Conservation (phyloP, 2,888 invertebrate genomes). For the Macrophya alboannulata region DNA sequence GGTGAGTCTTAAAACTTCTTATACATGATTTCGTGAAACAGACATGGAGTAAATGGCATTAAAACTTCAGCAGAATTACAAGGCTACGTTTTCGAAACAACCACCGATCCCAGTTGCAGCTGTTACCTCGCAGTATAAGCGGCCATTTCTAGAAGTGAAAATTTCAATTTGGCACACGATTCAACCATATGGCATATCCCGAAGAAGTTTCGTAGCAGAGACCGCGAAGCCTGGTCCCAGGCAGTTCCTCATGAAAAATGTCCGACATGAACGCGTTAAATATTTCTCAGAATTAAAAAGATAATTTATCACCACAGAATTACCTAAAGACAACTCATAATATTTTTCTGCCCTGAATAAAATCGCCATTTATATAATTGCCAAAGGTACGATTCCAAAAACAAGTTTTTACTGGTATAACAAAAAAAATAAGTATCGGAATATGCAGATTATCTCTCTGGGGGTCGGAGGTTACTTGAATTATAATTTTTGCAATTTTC, state of each 20-base stretch:
- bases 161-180: conserved; percentile 52
- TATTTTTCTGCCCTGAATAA: conserved; percentile 14
- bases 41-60: conserved; percentile 20
- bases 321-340: background rate
- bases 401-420: background rate
- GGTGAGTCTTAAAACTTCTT: conserved; percentile 2
- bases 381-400: background rate
- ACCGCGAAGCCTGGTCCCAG: background rate
- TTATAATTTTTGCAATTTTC: background rate
- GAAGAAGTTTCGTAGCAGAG: conserved; percentile 26
- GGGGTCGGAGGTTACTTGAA: background rate
- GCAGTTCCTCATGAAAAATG: conserved; percentile 23
- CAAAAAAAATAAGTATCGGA: background rate
- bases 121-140: conserved; percentile 31
- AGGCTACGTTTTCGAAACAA: conserved; percentile 40
- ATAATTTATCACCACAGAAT: conserved; percentile 24
- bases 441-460: background rate
- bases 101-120: conserved; percentile 31
- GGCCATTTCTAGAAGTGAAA: conserved; percentile 8
- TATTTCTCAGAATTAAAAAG: conserved; percentile 16
- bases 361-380: background rate
- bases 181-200: conserved; percentile 22
- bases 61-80: conserved; percentile 40
- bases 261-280: background rate
- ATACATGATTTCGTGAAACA: background rate